Percentiles rank a stretch among this genome's conserved stretches.
These are phyloP conservation scores for Globicephala melas DNA, from an alignment of 2,113 vertebrate genomes.

Conservation along the genomic window DNA sequence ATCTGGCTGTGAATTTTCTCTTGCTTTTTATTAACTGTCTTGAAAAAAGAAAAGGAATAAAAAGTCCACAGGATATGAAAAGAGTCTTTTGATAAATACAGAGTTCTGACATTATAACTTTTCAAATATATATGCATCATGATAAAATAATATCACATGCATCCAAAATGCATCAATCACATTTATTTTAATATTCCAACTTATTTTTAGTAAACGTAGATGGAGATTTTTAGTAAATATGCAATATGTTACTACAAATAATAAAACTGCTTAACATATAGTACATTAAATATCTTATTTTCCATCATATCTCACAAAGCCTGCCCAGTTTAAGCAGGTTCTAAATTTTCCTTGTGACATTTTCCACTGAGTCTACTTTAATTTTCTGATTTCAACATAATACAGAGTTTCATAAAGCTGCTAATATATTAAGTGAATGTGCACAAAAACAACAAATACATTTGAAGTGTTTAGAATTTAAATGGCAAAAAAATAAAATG, in stretches of 20 bases:
- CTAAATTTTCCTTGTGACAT: background rate
- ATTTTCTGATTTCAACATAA: background rate
- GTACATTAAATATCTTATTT: background rate
- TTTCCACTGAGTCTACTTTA: background rate
- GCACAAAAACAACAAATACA: background rate
- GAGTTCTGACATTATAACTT: conserved; percentile 17
- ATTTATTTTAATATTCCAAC: background rate
- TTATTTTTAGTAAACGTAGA: background rate
- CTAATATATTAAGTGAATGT: background rate
- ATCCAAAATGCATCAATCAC: background rate
- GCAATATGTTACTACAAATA: background rate
- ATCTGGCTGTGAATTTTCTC: background rate
- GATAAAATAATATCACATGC: background rate
- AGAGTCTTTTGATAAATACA: conserved; percentile 1
- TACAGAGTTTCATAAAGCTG: background rate
- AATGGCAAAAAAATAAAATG: background rate
- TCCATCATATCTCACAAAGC: background rate
- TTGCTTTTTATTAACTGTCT: conserved; percentile 38
- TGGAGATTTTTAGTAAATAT: background rate
- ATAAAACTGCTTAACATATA: background rate
- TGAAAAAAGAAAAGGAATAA: background rate
- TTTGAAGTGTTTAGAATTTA: background rate
- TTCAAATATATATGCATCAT: background rate
- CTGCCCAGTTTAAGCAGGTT: background rate
- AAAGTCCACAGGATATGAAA: background rate